Base-by-base conservation (phyloP, 2,888 invertebrate species). In the Lasioglossum morio region DNA sequence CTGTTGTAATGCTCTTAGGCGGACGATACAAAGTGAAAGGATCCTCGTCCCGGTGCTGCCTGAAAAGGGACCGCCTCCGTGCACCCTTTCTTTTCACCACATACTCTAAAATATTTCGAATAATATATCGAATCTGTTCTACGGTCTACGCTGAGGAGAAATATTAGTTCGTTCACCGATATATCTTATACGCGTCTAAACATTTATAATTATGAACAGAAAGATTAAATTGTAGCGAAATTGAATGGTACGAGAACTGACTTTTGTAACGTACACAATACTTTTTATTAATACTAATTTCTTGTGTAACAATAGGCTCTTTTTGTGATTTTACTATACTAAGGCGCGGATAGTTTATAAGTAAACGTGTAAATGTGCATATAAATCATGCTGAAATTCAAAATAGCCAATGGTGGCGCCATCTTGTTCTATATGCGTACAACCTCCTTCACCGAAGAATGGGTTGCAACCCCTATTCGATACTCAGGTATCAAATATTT, bases 1-100 rank as follows among this genome's bases (percentile, higher is more conserved):
- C 77, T 73, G 79, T 72, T 75, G 77, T 86, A 86, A 86, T 86
- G 77, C 87, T 86, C 86, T 87, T 86, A 83, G 63, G 82, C 63
- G 77, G 63, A 79, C 86, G 82, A 79, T 74, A 77, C 86, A 82
- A 79, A 79, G 82, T 81, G 81, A 86, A 85, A 79, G 66, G 81
- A 85, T 86, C 79, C 60, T 74, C 48, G 72, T 73, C 48, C 40
- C 12, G 46, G 23, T 46, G 23, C 34, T 27, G 46, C 69, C 23
- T 80, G 76, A 57, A 81, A 84, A 72, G 74, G 60, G 37, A 27
- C 37, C 60, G 27, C 8, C 46, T 63, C 43, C 27, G 40, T 8
- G 14, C 37, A n/a, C 27, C 30, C 66, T 23, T 40, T 48, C 16
- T 27, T 34, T 66, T 69, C 53, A 66, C n/a, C 30, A n/a, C 48